Percentiles rank a stretch among this genome's conserved stretches.
phyloP scores from a whole-genome alignment of 2,888 invertebrate genomes.

The Drosophila mimetica region DNA sequence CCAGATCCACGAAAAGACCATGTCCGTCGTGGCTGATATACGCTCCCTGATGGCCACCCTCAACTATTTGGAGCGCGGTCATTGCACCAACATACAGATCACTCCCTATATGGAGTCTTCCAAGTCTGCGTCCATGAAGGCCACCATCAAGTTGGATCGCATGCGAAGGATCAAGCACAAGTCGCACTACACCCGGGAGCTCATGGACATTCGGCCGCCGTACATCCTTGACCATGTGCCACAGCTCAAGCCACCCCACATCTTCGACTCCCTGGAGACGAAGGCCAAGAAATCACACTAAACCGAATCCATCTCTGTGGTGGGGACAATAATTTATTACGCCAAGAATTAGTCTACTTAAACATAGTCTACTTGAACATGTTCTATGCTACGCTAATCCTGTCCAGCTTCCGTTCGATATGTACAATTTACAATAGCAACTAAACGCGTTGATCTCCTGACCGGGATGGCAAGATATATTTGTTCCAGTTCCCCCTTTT shows the following conservation, averaged over 20 bases:
- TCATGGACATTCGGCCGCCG: constrained; percentile 6
- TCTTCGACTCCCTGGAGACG: constrained; percentile 19
- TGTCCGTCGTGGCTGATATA: constrained; percentile 43
- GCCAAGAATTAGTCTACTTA: constrained; percentile 74
- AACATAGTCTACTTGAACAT: constrained; percentile 40
- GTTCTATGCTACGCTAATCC: constrained; percentile 55
- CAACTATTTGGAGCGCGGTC: neutral
- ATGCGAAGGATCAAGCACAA: neutral
- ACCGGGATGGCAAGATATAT: neutral
- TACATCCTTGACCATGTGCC: constrained; percentile 35
- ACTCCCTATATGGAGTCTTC: constrained; percentile 5
- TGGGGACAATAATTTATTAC: constrained; percentile 71
- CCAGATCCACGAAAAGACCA: constrained; percentile 30
- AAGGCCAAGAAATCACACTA: neutral
- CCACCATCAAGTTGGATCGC: constrained; percentile 21
- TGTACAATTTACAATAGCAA: constrained; percentile 58
- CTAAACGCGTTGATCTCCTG: constrained; percentile 26
- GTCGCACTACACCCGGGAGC: neutral
- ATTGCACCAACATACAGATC: constrained; percentile 13
- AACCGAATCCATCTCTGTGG: constrained; percentile 17
- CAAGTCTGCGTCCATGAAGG: neutral
- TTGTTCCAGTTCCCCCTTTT: neutral
- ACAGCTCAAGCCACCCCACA: constrained; percentile 23
- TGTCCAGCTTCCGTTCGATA: constrained; percentile 34
- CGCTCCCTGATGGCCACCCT: constrained; percentile 24